Percentiles rank a stretch among this genome's conserved stretches.
phyloP scores from a whole-genome alignment of 2,113 vertebrate species.

The Pluvianellus socialis region DNA sequence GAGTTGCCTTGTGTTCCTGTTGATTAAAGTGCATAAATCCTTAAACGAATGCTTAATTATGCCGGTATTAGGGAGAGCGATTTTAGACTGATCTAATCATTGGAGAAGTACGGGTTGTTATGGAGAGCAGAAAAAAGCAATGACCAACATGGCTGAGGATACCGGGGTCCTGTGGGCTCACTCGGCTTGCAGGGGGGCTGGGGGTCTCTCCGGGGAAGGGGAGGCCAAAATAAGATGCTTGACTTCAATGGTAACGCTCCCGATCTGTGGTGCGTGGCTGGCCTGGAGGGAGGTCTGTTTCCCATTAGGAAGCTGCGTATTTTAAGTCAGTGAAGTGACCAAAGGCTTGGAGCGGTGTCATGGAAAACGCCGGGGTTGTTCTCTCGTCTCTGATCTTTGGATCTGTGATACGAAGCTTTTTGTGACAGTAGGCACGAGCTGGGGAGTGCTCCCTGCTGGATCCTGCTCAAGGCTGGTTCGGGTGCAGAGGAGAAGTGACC shows the following conservation, averaged over 20 bases:
- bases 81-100: background rate
- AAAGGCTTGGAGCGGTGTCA: background rate
- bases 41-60: background rate
- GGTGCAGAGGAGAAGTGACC: background rate
- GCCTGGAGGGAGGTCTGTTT: background rate
- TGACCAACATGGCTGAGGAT: background rate
- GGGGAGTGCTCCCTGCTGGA: background rate
- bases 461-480: background rate
- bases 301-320: background rate
- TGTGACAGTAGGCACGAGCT: background rate
- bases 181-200: background rate
- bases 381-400: background rate
- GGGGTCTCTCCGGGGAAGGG: too few relatives aligned
- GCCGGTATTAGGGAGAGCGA: background rate
- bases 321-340: background rate
- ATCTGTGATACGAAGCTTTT: background rate
- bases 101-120: background rate
- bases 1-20: background rate
- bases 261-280: fast-evolving
- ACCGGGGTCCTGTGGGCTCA: fast-evolving
- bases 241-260: background rate
- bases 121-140: background rate
- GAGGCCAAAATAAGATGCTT: background rate
- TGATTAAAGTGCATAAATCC: background rate
- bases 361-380: background rate